These are phyloP conservation scores for Pristionchus exspectatus DNA, from an alignment of 2,888 invertebrate genomes.

Conservation along the genomic window DNA sequence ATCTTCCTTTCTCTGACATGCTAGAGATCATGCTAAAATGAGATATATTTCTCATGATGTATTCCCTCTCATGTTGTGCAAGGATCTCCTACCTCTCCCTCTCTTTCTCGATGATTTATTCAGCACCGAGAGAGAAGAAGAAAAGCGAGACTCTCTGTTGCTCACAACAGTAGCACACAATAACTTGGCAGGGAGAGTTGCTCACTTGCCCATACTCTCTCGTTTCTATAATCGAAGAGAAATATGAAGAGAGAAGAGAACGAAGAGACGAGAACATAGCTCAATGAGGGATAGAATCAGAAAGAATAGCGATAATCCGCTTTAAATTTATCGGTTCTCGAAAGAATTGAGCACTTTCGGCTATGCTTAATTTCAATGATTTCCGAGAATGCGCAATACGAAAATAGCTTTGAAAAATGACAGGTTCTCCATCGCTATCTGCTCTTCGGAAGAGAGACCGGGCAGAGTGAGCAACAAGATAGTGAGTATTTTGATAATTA, in stretches of 20 bases:
- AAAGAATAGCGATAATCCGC: background rate
- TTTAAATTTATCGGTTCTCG: background rate
- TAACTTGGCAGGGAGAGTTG: background rate
- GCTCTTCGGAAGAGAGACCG: background rate
- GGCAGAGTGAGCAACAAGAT: background rate
- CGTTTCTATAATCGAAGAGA: too few relatives aligned
- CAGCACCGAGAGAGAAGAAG: background rate
- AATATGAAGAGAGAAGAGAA: background rate
- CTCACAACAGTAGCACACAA: background rate
- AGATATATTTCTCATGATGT: too few relatives aligned
- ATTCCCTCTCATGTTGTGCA: background rate
- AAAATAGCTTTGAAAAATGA: background rate
- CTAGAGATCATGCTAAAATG: too few relatives aligned
- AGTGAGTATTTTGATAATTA: conserved; percentile 27
- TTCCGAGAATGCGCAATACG: background rate
- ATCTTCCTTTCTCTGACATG: too few relatives aligned
- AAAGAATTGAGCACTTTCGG: too few relatives aligned
- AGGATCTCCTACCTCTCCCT: background rate
- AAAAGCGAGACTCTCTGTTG: background rate
- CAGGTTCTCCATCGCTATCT: conserved; percentile 51
- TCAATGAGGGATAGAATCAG: background rate
- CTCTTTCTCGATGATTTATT: background rate
- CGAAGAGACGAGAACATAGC: background rate
- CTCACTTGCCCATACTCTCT: background rate
- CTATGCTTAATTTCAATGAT: background rate